phyloP scores from a whole-genome alignment of 2,797 vertebrate genomes.

The Leuciscus waleckii region DNA sequence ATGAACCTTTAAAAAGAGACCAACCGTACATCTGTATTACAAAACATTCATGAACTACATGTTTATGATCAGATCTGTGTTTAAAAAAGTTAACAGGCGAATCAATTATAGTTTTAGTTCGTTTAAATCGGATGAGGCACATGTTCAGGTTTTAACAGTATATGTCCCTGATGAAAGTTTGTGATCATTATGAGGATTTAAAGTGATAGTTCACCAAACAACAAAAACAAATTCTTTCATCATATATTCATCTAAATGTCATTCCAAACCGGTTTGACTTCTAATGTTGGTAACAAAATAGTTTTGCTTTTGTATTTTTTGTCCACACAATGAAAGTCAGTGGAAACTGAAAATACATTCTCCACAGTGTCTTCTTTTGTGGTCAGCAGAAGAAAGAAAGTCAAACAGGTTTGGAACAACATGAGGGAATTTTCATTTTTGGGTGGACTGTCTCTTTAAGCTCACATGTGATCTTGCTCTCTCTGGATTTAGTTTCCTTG shows the following conservation, averaged over 20 bases:
- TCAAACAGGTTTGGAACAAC: not conserved
- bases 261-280: not conserved
- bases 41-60: too few relatives aligned
- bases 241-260: not conserved
- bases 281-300: too few relatives aligned
- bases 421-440: not conserved
- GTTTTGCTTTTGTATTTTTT: not conserved
- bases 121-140: not conserved
- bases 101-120: not conserved
- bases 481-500: too few relatives aligned
- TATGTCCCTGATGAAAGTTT: not conserved
- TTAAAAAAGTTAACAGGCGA: too few relatives aligned
- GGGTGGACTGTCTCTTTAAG: too few relatives aligned
- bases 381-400: not conserved
- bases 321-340: not conserved
- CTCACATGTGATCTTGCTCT: too few relatives aligned
- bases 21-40: too few relatives aligned
- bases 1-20: too few relatives aligned
- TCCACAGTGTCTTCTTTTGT: not conserved
- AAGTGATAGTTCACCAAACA: not conserved
- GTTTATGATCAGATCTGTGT: too few relatives aligned
- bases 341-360: not conserved
- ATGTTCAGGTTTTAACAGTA: not conserved
- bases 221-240: not conserved
- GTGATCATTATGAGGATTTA: not conserved